phyloP scores from a whole-genome alignment of 92 coral and sea anemone species.

The Phenganax stokvisi region DNA sequence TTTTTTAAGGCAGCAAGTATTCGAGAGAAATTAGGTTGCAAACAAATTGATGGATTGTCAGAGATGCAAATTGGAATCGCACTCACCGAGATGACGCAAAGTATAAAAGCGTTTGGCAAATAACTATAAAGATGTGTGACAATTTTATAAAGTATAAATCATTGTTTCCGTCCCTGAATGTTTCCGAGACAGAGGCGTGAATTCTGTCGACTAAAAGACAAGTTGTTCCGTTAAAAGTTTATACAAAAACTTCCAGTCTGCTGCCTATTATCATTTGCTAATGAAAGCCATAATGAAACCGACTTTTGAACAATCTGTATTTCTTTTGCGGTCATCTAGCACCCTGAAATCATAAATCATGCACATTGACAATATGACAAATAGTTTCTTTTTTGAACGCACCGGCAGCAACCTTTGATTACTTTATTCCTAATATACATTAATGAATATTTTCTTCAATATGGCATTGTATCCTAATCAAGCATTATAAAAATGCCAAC shows the following conservation, averaged over 20 bases:
- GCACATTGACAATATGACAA: constrained; percentile 21
- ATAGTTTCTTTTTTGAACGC: constrained; percentile 14
- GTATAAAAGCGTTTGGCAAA: background rate
- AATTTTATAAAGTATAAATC: constrained; percentile 1
- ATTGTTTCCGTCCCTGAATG: background rate
- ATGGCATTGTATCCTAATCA: too few relatives aligned
- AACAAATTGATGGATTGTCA: too few relatives aligned
- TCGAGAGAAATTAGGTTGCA: too few relatives aligned
- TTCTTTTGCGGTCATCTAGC: too few relatives aligned
- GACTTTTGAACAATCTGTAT: too few relatives aligned
- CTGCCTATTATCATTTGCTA: too few relatives aligned
- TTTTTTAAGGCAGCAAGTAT: too few relatives aligned
- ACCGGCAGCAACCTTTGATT: background rate
- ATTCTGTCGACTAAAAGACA: constrained; percentile 14
- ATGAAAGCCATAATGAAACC: too few relatives aligned
- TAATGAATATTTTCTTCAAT: too few relatives aligned
- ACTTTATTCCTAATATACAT: too few relatives aligned
- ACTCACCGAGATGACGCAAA: background rate
- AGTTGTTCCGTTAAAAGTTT: constrained; percentile 22
- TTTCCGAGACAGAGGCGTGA: constrained; percentile 28
- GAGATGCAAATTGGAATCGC: too few relatives aligned
- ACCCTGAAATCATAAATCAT: constrained; percentile 30
- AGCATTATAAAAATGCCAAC: too few relatives aligned
- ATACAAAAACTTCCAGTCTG: constrained; percentile 1
- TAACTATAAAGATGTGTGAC: background rate